Evolutionary conservation across 2,797 vertebrate species (phyloP), one percentile per base, ranked within the genome.

Genomic region (Pogonophryne albipinna): DNA sequence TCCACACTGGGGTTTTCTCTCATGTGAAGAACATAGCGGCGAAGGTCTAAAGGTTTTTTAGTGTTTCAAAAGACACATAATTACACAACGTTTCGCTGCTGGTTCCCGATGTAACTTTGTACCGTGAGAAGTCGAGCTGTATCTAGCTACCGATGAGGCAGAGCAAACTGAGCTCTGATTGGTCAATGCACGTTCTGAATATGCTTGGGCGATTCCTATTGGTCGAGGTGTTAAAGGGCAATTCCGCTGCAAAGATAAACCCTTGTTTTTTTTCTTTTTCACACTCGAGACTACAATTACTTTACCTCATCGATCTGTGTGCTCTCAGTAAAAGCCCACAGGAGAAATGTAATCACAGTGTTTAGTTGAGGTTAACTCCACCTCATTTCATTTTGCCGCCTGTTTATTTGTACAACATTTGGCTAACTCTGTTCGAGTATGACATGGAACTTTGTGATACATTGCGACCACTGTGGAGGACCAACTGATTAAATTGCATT

Each of bases 251-350:
- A 63, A 1, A 51, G 4, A 10, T 4, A 10, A 61, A 13, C 12
- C 4, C n/a, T 49, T 17, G 0, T 0, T 1, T 23, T 31, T 53
- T 2, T 59, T 45, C 44, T 16, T n/a, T 19, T 42, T 52, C 16
- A 4, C 73, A 56, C 76, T 49, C 8, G 17, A 74, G 75, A 77
- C 69, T 80, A 65, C 84, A 87, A 93, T 88, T 38, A 91, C 90
- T 87, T 86, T 53, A 85, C 51, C 46, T 62, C 53, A 92, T 92
- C 87, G 91, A 91, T 90, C 79, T 20, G 67, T 80, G 9, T 80
- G 78, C 85, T 78, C 79, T 83, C 59, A 61, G 74, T 80, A 68
- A 90, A 86, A 82, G 85, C 79, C 80, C 90, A 60, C 79, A 10
- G 41, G 88, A 88, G 83, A 78, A 76, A 90, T 90, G 47, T 55